A percentile compares a stretch with the other conserved stretches of the same genome.
phyloP scores from a whole-genome alignment of 2,113 vertebrate species.

The Rhabdornis inornatus region DNA sequence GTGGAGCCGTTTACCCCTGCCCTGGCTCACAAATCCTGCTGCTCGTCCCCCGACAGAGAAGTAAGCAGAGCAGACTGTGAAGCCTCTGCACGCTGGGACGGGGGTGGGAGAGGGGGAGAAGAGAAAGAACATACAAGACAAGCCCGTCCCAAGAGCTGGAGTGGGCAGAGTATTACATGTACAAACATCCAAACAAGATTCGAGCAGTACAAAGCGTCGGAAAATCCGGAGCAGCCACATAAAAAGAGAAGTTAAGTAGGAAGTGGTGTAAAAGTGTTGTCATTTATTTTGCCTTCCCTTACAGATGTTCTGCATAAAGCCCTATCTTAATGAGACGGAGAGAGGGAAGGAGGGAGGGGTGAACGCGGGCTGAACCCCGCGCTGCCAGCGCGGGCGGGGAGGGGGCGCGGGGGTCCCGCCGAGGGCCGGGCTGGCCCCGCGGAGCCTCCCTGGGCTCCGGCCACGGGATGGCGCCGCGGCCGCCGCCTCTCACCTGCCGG shows the following conservation, averaged over 20 bases:
- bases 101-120: neutral
- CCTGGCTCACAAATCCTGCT: neutral
- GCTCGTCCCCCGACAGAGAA: neutral
- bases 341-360: neutral
- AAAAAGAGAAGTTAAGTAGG: conserved; percentile 77
- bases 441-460: neutral
- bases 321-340: conserved; percentile 68
- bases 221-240: conserved; percentile 81
- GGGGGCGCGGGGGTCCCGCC: neutral
- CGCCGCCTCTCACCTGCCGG: neutral
- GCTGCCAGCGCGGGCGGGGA: neutral
- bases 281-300: conserved; percentile 72
- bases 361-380: conserved; percentile 70
- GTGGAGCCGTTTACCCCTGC: neutral
- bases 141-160: conserved; percentile 23
- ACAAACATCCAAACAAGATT: conserved; percentile 47
- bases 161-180: conserved; percentile 57
- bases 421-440: neutral
- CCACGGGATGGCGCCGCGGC: conserved; percentile 63
- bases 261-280: conserved; percentile 78
- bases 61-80: neutral
- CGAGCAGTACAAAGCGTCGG: conserved; percentile 70
- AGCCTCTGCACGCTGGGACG: neutral
- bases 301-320: conserved; percentile 84
- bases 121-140: neutral